Evolutionary conservation across 2,797 vertebrate species (phyloP).

Genomic region (Saxicola maurus): DNA sequence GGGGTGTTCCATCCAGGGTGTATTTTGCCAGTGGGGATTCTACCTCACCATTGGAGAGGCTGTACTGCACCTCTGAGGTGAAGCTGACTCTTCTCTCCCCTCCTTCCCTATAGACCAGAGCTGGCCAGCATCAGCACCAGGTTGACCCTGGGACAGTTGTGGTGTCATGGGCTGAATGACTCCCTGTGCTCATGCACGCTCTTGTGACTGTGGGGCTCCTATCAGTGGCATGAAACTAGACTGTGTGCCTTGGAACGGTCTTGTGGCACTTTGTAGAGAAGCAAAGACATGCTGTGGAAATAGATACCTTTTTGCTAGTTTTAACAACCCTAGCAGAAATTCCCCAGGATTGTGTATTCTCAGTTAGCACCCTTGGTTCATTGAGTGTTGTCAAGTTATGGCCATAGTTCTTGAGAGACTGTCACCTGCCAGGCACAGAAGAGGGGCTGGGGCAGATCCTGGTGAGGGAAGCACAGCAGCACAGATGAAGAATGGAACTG

Average conservation of each 20-base stretch:
- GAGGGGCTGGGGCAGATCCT: not conserved
- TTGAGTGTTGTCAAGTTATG: not conserved
- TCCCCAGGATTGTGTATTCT: not conserved
- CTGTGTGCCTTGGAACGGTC: accelerated
- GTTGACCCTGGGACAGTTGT: not conserved
- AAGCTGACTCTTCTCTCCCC: not conserved
- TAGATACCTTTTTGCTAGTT: not conserved
- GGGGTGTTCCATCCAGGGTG: too few species aligned
- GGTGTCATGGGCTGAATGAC: accelerated
- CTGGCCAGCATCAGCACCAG: not conserved
- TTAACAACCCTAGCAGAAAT: not conserved
- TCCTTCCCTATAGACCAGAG: not conserved
- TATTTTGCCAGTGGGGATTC: not conserved
- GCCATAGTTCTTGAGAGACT: not conserved
- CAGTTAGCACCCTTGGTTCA: accelerated
- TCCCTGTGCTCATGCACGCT: not conserved
- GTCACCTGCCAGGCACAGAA: not conserved
- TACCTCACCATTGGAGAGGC: not conserved
- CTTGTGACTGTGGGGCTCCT: not conserved
- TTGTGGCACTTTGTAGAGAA: not conserved
- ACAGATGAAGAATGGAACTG: not conserved
- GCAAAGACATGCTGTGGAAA: not conserved
- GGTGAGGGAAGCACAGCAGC: not conserved
- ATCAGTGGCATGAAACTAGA: not conserved
- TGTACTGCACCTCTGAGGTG: not conserved